phyloP scores from a whole-genome alignment of 1,140 invertebrate genomes.

The Tribolium madens region DNA sequence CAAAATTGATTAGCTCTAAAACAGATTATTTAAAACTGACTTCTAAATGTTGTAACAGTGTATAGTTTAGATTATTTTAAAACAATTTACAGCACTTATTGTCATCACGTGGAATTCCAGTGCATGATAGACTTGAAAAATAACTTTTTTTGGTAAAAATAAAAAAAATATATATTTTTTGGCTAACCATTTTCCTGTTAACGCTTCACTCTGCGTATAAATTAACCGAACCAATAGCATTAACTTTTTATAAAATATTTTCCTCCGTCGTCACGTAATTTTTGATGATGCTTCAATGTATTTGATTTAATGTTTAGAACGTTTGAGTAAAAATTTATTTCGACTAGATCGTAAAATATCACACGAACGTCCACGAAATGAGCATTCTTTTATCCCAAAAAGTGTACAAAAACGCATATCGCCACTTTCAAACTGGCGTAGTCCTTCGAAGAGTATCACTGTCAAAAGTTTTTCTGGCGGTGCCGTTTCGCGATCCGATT shows the following conservation, averaged over 20 bases:
- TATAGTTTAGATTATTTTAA: too few species aligned
- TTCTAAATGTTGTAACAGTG: too few species aligned
- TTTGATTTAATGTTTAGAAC: slow-evolving; percentile 28
- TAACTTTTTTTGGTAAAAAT: too few species aligned
- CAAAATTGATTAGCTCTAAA: too few species aligned
- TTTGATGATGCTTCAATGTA: slow-evolving; percentile 2
- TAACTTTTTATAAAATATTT: background rate
- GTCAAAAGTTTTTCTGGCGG: slow-evolving; percentile 56
- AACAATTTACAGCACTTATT: too few species aligned
- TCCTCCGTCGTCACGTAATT: background rate
- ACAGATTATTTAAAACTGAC: too few species aligned
- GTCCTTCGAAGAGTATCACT: slow-evolving; percentile 64
- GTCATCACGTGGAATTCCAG: too few species aligned
- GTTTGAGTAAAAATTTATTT: slow-evolving; percentile 30
- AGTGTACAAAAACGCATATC: background rate
- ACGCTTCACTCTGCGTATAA: background rate
- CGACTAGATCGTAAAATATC: slow-evolving; percentile 36
- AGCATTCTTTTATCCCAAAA: background rate
- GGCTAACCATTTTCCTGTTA: too few species aligned
- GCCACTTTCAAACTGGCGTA: slow-evolving; percentile 64
- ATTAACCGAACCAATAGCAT: background rate
- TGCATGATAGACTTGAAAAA: too few species aligned
- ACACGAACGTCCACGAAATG: slow-evolving; percentile 33
- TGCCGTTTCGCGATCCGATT: slow-evolving; percentile 58
- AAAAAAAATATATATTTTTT: too few species aligned